Conservation (phyloP, 2,113 vertebrate species). For the Sminthopsis crassicaudata region DNA sequence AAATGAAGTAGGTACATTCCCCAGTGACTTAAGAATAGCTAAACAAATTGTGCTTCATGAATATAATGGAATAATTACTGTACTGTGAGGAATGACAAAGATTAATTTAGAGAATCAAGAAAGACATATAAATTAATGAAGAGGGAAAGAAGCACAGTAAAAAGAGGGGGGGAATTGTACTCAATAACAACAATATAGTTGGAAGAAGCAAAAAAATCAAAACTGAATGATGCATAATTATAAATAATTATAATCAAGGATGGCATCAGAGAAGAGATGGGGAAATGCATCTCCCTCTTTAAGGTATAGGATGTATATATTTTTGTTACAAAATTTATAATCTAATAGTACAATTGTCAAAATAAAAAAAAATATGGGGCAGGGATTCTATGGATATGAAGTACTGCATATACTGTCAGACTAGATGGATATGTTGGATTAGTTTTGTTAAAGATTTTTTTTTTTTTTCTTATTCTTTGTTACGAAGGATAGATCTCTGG, state of each 20-base stretch:
- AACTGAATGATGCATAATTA: neutral
- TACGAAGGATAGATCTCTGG: neutral
- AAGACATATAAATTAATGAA: neutral
- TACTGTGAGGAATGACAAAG: neutral
- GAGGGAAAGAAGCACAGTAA: neutral
- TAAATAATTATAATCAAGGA: neutral
- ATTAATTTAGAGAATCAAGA: neutral
- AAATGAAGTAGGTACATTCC: neutral
- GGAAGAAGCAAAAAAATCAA: neutral
- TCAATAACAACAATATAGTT: neutral
- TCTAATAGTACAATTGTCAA: neutral
- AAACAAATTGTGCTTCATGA: neutral
- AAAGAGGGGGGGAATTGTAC: neutral
- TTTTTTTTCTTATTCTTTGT: neutral
- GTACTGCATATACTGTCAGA: neutral
- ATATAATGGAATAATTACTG: neutral
- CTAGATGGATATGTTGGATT: neutral
- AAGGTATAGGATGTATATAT: neutral
- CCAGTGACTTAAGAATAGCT: neutral
- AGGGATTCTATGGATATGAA: neutral
- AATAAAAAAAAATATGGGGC: neutral
- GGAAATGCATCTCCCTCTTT: neutral
- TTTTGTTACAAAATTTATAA: neutral
- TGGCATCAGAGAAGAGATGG: neutral
- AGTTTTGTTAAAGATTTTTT: neutral